Evolutionary conservation across 2,113 vertebrate genomes (phyloP), one percentile per base, ranked within the genome.

Genomic region (Calcarius ornatus): DNA sequence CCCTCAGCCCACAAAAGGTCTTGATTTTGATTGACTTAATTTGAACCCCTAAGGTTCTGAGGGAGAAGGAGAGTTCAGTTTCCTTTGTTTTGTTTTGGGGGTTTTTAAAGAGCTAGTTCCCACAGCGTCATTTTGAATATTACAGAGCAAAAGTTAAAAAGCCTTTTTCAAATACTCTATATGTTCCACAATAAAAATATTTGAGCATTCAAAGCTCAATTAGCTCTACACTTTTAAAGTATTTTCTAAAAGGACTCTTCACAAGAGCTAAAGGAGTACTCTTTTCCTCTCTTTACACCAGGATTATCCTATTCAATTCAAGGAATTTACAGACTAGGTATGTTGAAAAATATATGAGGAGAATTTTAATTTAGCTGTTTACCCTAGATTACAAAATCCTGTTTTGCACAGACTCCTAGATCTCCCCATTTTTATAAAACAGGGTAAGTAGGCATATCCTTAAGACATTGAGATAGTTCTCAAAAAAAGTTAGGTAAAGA

Each of bases 1-100:
- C 60, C 60, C 37, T 70, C 68, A 94, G 31, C 90, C 84, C 79
- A 96, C 93, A 95, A 95, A 96, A 96, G 85, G 85, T 90, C 85
- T 94, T 95, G 93, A 95, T 95, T 96, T 96, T 93, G 88, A 95
- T 68, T 90, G 93, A 93, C 85, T 97, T 97, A 96, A 96, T 96
- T 96, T 95, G 94, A 93, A 90, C 88, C 72, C 96, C 94, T 94
- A 78, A 88, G 82, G 90, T 81, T 94, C 85, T 92, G 82, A 85
- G 64, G 79, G 79, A 95, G 91, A 90, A 84, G 18, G 35, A 92
- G 50, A 83, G 75, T 95, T 96, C 69, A 86, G 86, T 86, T 94
- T 81, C 64, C 10, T 94, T 96, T 96, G 86, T 88, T 92, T 95
- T 90, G 71, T 56, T 90, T 94, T 14, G 50, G 69, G 43, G 6